A percentile compares a stretch with the other conserved stretches of the same genome.
Evolutionary conservation across 2,113 vertebrate genomes (phyloP).

Genomic region (Phodopus roborovskii): DNA sequence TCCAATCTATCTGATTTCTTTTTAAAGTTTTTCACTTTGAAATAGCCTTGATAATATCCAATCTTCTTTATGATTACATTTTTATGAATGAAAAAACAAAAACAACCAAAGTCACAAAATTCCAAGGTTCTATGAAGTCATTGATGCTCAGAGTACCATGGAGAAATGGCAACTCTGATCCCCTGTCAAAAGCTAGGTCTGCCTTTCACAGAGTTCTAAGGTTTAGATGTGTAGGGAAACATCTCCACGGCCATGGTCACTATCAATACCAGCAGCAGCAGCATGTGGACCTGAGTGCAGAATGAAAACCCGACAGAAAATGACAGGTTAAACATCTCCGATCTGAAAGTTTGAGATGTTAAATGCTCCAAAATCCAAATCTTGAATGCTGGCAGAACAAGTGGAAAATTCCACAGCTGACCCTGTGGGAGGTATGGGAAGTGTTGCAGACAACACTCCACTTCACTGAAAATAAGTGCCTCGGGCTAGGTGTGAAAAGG

Average conservation of each 20-base stretch:
- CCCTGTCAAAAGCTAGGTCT: accelerated
- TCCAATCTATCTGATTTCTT: not conserved
- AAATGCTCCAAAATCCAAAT: not conserved
- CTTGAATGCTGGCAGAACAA: not conserved
- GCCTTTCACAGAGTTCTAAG: not conserved
- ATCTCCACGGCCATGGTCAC: accelerated
- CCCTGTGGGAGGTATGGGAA: too few relatives aligned
- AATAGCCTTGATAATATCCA: not conserved
- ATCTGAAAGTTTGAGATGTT: not conserved
- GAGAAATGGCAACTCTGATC: too few relatives aligned
- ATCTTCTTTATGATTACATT: not conserved
- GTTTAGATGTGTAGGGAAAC: not conserved
- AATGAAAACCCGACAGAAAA: not conserved
- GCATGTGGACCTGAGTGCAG: not conserved
- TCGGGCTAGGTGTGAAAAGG: not conserved
- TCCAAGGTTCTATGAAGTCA: not conserved
- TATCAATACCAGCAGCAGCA: accelerated
- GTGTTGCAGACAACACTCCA: not conserved
- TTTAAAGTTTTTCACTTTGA: not conserved
- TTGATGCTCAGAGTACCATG: not conserved
- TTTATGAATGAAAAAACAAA: not conserved
- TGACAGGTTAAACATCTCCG: not conserved
- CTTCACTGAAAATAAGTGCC: not conserved
- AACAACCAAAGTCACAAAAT: not conserved
- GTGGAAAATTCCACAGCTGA: not conserved